phyloP scores from a whole-genome alignment of 2,797 vertebrate genomes.

The Psittacula echo region DNA sequence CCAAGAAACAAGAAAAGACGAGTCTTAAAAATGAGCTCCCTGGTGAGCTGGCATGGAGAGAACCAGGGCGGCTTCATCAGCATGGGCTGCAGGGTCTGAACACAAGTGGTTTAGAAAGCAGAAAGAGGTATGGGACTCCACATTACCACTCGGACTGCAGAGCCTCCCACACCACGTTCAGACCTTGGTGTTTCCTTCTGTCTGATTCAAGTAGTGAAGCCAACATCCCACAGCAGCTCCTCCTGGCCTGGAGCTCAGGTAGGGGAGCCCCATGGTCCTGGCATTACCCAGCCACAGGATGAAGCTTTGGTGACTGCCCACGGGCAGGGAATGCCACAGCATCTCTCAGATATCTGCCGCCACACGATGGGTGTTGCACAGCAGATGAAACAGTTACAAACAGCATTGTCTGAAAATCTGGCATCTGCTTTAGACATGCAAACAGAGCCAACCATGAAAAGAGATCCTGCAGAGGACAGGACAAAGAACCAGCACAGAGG shows the following conservation, averaged over 20 bases:
- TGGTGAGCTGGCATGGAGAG: neutral
- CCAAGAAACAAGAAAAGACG: conserved; percentile 99
- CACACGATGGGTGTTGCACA: neutral
- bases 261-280: neutral
- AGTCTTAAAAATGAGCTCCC: conserved; percentile 91
- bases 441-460: neutral
- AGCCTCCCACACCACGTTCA: neutral
- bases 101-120: neutral
- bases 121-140: neutral
- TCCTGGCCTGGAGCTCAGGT: neutral
- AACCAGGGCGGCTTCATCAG: neutral
- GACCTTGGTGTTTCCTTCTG: neutral
- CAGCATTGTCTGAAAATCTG: neutral
- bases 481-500: conserved; percentile 29
- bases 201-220: neutral
- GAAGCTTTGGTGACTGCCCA: neutral
- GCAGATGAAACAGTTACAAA: neutral
- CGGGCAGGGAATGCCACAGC: neutral
- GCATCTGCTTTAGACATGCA: conserved; percentile 37
- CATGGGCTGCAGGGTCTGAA: neutral
- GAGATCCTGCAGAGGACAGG: conserved; percentile 31
- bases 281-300: neutral
- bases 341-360: neutral
- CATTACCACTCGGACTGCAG: rapidly evolving
- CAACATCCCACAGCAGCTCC: neutral